phyloP scores from a whole-genome alignment of 1,140 invertebrate genomes.

The Orius laevigatus region DNA sequence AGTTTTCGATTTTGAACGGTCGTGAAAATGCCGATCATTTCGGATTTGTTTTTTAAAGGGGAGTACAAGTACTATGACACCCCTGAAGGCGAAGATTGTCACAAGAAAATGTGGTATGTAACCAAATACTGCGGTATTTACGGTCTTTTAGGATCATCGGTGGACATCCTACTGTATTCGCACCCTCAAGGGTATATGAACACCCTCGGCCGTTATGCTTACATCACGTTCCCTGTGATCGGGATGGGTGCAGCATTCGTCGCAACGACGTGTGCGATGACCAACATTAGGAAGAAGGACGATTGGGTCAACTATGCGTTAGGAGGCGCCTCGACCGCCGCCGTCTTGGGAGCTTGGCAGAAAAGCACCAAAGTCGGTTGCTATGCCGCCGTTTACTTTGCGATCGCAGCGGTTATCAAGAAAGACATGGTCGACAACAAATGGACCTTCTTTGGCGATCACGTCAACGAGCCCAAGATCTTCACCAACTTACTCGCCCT shows the following conservation, averaged over 20 bases:
- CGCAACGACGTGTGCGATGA: constrained; percentile 35
- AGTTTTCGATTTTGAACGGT: no score
- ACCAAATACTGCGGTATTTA: constrained; percentile 35
- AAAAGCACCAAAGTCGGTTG: constrained; percentile 24
- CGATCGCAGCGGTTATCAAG: constrained; percentile 34
- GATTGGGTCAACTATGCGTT: constrained; percentile 30
- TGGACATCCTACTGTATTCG: constrained; percentile 39
- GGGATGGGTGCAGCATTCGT: constrained; percentile 43
- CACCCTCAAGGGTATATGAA: constrained; percentile 34
- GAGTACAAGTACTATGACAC: constrained; percentile 42
- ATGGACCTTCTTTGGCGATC: constrained; percentile 18
- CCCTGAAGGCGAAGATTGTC: constrained; percentile 49
- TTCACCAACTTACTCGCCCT: no score
- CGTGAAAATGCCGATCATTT: neutral
- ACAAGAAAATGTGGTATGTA: constrained; percentile 41
- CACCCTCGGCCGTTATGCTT: constrained; percentile 31
- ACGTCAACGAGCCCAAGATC: no score
- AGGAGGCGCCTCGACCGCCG: constrained; percentile 38
- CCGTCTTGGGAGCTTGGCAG: constrained; percentile 36
- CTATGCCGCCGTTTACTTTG: constrained; percentile 24
- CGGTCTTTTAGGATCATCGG: constrained; percentile 31
- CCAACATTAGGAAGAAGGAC: constrained; percentile 43
- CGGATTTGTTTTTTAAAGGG: constrained; percentile 3
- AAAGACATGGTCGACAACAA: constrained; percentile 35
- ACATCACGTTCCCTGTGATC: constrained; percentile 25